Evolutionary conservation across 2,797 vertebrate genomes (phyloP), one percentile per base, ranked within the genome.

Genomic region (Poecilia wingei): DNA sequence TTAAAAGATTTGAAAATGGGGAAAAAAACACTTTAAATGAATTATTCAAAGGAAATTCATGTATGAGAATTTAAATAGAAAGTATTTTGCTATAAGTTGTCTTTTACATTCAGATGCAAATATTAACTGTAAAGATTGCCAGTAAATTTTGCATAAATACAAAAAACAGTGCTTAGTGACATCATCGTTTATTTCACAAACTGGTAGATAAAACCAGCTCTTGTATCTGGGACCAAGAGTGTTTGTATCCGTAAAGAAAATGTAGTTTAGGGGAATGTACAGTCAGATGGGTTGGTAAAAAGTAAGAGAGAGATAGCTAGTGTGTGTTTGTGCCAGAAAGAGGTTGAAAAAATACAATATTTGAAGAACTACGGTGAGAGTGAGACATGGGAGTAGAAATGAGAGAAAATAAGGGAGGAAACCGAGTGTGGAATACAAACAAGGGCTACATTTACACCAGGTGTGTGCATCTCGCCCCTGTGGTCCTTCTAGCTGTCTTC

Each of bases 401-500:
- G 76, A 88, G 77, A 78, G 82, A 87, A 89, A 85, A 91, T 85
- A 87, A 88, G 91, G 86, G 90, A 84, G 87, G 84, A 91, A 88
- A 89, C 79, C 81, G 77, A 88, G 84, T 66, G 76, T 74, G 47
- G 92, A 94, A 94, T 92, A 93, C 90, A 93, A 92, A 94, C 86
- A 88, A 73, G 81, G 83, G 69, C n/a, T 72, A 59, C 71, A 85
- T 61, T 72, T 72, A 25, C 80, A 82, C 79, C 85, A 90, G 89
- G 89, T 92, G 92, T 92, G 78, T 90, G 81, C 89, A 84, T 88
- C 82, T 66, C 45, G 51, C 93, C 93, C 93, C 94, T 88, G 90
- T 90, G 92, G 94, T 93, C 93, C 94, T 93, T 90, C 92, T 89
- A 90, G 89, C 92, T 93, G 92, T 95, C 93, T 93, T 92, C 91